Evolutionary conservation across 1,140 invertebrate genomes (phyloP).

Genomic region (Ladona fulva): DNA sequence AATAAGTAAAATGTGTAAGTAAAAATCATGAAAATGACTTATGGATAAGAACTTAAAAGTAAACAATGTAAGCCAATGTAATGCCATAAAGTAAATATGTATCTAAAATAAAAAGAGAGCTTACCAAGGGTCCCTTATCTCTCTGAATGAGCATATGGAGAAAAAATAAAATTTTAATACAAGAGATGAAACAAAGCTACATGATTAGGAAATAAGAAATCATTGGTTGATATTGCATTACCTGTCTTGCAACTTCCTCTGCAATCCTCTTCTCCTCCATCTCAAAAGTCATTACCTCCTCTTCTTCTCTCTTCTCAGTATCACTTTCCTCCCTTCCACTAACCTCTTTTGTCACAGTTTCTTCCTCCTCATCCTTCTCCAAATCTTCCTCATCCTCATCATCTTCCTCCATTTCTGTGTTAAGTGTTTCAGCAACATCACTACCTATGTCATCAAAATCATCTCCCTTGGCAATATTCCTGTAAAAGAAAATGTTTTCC

Average conservation of each 20-base stretch:
- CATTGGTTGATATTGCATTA: constrained; percentile 17
- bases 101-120: neutral
- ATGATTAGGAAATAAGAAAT: neutral
- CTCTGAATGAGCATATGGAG: neutral
- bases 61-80: too few species aligned
- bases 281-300: constrained; percentile 36
- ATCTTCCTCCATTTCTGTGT: constrained; percentile 24
- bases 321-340: too few species aligned
- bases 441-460: too few species aligned
- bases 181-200: neutral
- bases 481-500: neutral
- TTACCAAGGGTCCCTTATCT: neutral
- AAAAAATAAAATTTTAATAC: neutral
- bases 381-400: constrained; percentile 27
- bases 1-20: too few species aligned
- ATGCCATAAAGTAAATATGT: too few species aligned
- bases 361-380: constrained; percentile 27
- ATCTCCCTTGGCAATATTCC: constrained; percentile 24
- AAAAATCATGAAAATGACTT: too few species aligned
- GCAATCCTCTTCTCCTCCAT: constrained; percentile 39
- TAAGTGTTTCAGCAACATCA: constrained; percentile 22
- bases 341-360: constrained; percentile 21
- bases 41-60: too few species aligned
- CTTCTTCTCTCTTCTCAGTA: constrained; percentile 26
- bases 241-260: constrained; percentile 35